These are phyloP conservation scores for Onychomys torridus DNA, from an alignment of 2,797 vertebrate species.

Conservation along the genomic window DNA sequence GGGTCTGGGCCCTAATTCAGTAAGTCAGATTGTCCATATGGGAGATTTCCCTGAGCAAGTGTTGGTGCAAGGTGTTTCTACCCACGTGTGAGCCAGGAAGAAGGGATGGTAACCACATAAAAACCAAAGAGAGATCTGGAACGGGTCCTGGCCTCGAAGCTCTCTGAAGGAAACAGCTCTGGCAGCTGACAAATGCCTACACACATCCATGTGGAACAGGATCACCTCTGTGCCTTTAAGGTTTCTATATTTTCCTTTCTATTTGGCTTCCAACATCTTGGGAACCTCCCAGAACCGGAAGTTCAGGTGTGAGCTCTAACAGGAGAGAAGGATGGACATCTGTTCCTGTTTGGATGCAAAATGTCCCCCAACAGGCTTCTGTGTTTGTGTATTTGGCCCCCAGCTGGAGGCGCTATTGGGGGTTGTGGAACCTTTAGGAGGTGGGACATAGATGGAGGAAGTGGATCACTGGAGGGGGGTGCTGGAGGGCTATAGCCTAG, in stretches of 20 bases:
- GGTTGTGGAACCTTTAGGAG: background rate
- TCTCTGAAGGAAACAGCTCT: background rate
- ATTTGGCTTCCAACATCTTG: background rate
- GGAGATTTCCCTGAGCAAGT: background rate
- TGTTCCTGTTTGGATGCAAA: no score
- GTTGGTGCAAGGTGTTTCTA: background rate
- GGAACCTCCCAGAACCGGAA: background rate
- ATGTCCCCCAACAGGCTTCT: background rate
- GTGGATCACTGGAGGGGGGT: background rate
- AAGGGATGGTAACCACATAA: no score
- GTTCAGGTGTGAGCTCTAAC: background rate
- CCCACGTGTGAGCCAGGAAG: no score
- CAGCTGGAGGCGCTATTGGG: background rate
- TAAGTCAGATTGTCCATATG: background rate
- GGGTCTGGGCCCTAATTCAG: background rate
- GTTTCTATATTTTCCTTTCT: background rate
- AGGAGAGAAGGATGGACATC: background rate
- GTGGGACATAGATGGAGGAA: background rate
- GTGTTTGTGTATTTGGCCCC: background rate
- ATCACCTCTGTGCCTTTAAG: background rate
- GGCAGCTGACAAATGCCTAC: background rate
- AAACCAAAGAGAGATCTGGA: background rate
- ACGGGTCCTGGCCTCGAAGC: background rate
- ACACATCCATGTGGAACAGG: background rate
- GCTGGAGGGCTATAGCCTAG: background rate